Evolutionary conservation across 2,888 invertebrate genomes (phyloP), one percentile per base, ranked within the genome.

Genomic region (Adelphocoris suturalis): DNA sequence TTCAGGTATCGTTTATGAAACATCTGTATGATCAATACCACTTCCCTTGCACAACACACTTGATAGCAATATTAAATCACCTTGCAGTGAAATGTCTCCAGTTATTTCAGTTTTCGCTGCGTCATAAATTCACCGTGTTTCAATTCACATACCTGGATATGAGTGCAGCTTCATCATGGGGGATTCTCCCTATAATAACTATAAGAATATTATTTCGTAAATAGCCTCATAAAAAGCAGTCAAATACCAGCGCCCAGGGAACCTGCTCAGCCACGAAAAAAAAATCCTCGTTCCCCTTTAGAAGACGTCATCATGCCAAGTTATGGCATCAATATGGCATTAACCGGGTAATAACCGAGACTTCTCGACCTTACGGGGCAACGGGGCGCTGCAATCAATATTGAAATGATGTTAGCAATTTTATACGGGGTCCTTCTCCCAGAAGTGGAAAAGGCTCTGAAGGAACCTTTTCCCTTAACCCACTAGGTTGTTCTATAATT

Each of bases 401-500:
- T 82, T 81, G 87, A 88, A 88, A 90, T 90, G 90, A 86, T 78
- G 85, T 85, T 78, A 85, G 90, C 90, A 90, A 90, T 90, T 90
- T 90, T 86, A 90, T 90, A 76, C 90, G 86, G 46, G 78, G 55
- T 89, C 47, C 68, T 86, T 78, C 87, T 47, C 37, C 19, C 47
- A 84, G 90, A 80, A 80, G 90, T 37, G 61, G 68, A 68, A 27
- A 47, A 61, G 61, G 88, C 80, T 80, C 82, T 57, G 85, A 84
- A 86, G 89, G 89, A 91, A 89, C 91, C 90, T 90, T 90, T 90
- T 86, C 90, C 90, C 90, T 89, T 86, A 91, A 90, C 90, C 90
- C 90, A 78, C 86, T 89, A 86, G 86, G 90, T 90, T 91, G 89
- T 90, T 91, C 90, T 91, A 91, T 91, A 91, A 91, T 91, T 91